Base-by-base conservation (phyloP, 2,888 invertebrate species). In the Chydorus sphaericus region DNA sequence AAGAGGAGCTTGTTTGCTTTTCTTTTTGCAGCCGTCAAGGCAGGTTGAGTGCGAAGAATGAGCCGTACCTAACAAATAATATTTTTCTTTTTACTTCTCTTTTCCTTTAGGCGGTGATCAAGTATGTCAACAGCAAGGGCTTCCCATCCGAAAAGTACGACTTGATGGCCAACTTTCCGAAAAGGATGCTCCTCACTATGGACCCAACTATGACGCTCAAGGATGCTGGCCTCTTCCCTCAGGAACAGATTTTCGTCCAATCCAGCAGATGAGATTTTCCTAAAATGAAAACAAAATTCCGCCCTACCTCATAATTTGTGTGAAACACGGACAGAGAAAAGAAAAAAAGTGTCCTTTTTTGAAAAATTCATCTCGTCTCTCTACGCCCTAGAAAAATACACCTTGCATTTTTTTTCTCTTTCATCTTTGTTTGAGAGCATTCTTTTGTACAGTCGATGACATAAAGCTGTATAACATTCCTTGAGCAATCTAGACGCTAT, bases 211-310 rank as follows among this genome's bases (percentile, higher is more conserved):
- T 62, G 16, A 69, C 71, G 10, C 62, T 73, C 36, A 65, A 67
- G 59, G 69, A 70, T 28, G 65, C 65, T 16, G 70, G 70, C 6
- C 65, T 73, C 3, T 66, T 66, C 59, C 67, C 71, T 31, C 69
- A 71, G 63, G 72, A 73, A 62, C 70, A 71, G 26, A 65, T 73
- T 23, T 72, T 72, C 64, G 67, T 73, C 28, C 73, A 73, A 30
- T 55, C 61, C 28, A n/a, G n/a, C n/a, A 60, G 59, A 61, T 58
- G 56, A 58, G 10, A n/a, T n/a, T n/a, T n/a, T n/a, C n/a, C n/a
- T n/a, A n/a, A n/a, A n/a, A n/a, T n/a, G n/a, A n/a, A n/a, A n/a
- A n/a, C n/a, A n/a, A n/a, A n/a, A n/a, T n/a, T n/a, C n/a, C n/a
- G n/a, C n/a, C n/a, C n/a, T n/a, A n/a, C n/a, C n/a, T n/a, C n/a